Conservation (phyloP, 2,113 vertebrate genomes). For the Paradisaea rubra region DNA sequence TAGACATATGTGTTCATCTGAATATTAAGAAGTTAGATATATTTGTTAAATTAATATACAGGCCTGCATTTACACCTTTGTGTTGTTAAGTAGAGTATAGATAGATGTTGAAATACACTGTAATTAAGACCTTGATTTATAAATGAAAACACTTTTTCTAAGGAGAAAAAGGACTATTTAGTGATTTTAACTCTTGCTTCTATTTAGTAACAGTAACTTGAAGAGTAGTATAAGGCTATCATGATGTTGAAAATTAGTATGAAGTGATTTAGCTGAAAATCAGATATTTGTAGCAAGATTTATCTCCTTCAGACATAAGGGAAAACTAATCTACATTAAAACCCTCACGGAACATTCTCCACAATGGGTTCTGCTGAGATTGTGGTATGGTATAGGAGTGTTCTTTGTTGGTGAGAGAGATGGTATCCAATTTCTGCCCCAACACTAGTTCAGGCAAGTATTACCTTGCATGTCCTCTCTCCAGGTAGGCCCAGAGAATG, state of each 20-base stretch:
- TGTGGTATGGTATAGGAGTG: not conserved
- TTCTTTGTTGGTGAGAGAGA: not conserved
- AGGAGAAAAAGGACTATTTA: not conserved
- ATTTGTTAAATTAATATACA: not conserved
- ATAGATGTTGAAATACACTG: not conserved
- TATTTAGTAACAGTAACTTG: not conserved
- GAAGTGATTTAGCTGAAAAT: not conserved
- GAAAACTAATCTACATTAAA: not conserved
- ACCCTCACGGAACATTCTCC: not conserved
- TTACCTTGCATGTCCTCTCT: not conserved
- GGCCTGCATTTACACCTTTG: not conserved
- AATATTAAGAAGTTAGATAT: not conserved
- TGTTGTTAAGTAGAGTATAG: not conserved
- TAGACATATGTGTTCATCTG: not conserved
- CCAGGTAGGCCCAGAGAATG: not conserved
- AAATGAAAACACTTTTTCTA: not conserved
- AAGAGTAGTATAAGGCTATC: not conserved
- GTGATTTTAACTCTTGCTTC: not conserved
- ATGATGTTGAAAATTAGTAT: not conserved
- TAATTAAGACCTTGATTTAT: not conserved
- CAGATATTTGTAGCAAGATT: not conserved
- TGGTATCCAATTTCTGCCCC: not conserved
- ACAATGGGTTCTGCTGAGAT: not conserved
- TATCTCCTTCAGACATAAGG: not conserved
- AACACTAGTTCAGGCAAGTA: not conserved